Conservation (phyloP, 2,113 vertebrate species). For the Prunella fulvescens region DNA sequence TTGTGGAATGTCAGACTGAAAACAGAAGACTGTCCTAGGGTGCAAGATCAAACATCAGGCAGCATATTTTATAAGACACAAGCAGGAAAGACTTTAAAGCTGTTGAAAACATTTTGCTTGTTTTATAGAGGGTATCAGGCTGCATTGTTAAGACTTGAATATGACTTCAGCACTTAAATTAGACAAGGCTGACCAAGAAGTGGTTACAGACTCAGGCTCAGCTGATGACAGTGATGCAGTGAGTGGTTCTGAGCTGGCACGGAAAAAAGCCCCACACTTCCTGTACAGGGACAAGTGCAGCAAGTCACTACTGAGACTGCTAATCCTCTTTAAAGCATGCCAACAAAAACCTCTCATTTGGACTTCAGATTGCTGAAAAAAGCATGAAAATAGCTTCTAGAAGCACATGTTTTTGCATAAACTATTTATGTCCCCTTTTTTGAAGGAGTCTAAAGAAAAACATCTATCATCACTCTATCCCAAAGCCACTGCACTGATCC, state of each 20-base stretch:
- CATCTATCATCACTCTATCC: neutral
- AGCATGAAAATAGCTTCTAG: conserved; percentile 26
- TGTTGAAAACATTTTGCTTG: neutral
- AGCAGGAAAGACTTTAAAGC: neutral
- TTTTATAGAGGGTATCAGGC: neutral
- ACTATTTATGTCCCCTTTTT: neutral
- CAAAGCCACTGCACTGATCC: neutral
- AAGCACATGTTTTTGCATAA: neutral
- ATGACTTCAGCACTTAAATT: neutral
- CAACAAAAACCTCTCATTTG: conserved; percentile 1
- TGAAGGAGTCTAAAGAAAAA: neutral
- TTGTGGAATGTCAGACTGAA: neutral
- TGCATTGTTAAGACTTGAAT: neutral
- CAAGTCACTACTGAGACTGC: neutral
- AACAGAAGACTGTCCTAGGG: neutral
- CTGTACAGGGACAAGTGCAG: conserved; percentile 8
- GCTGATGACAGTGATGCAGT: conserved; percentile 61
- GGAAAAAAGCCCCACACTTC: conserved; percentile 30
- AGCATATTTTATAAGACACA: neutral
- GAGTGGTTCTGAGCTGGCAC: conserved; percentile 46
- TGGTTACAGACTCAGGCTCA: conserved; percentile 42
- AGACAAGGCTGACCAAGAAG: neutral
- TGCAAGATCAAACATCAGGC: conserved; percentile 19
- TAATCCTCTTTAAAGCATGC: neutral
- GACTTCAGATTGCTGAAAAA: neutral